Base-by-base conservation (phyloP, 2,797 vertebrate species). In the Anisognathus igniventris region DNA sequence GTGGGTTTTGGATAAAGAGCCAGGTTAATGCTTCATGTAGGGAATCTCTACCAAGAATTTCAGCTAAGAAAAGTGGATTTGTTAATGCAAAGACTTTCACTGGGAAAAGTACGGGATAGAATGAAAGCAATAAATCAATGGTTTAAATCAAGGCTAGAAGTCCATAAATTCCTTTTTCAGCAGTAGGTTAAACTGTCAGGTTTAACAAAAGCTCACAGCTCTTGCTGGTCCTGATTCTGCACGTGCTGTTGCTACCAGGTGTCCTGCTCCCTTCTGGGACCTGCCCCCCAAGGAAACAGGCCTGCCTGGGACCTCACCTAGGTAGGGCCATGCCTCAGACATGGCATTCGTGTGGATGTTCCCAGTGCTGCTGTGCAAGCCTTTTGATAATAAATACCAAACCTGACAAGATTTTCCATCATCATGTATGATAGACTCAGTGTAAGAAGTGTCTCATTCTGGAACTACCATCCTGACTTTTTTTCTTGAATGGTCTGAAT, bases 131-230 rank as follows among this genome's bases (percentile, higher is more conserved):
- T 95, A 97, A 92, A 93, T 91, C 82, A 92, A 22, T 56, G 78
- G 45, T 80, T 96, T 91, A 93, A 96, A 91, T 94, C 84, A 68
- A 74, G 83, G 42, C 45, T 96, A 77, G 61, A 87, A 83, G 72
- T 83, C 92, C 84, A 97, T 92, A 92, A 94, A 93, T 96, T 93
- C 75, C 37, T 94, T 88, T 95, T 95, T 96, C 92, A 96, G 68
- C 92, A 94, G 81, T 31, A 93, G 82, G 84, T 95, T 96, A 95
- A 94, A 81, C 86, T 96, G 94, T 96, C 94, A 92, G 81, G n/a
- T 90, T 91, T 86, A 96, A 96, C 92, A 92, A 91, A 95, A 89
- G 61, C 94, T 90, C 64, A 62, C 84, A 94, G 74, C 2, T 14
- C 70, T 91, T 10, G 23, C 92, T 92, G 88, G 88, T 89, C 88